Conservation (phyloP, 1,140 invertebrate species). For the Bombus pascuorum region DNA sequence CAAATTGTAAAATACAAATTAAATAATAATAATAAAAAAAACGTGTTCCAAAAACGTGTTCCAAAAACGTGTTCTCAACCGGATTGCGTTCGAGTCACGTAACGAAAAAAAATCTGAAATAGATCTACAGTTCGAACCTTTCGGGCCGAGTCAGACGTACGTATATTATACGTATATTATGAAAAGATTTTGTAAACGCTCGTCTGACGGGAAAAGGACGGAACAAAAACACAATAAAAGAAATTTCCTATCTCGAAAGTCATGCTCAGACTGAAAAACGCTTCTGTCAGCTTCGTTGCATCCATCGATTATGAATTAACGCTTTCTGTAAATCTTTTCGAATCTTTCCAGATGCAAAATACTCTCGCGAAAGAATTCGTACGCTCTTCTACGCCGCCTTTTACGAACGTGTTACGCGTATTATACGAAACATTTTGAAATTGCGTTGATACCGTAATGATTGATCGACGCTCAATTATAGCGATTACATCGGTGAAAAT, state of each 20-base stretch:
- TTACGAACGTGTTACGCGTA: too few species aligned
- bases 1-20: too few species aligned
- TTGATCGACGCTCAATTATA: too few species aligned
- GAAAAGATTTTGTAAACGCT: background rate
- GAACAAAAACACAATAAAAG: background rate
- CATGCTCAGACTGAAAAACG: background rate
- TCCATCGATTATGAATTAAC: background rate
- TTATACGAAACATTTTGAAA: background rate
- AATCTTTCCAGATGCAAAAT: background rate
- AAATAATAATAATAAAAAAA: too few species aligned
- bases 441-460: background rate
- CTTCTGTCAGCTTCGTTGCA: background rate
- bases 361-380: too few species aligned
- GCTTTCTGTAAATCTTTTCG: background rate
- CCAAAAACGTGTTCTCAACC: background rate
- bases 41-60: too few species aligned
- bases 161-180: background rate
- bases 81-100: slow-evolving; percentile 1
- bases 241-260: background rate
- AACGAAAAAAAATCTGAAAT: slow-evolving; percentile 5
- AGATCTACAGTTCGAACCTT: slow-evolving; percentile 1
- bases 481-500: too few species aligned
- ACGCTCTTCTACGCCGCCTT: too few species aligned
- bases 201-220: background rate
- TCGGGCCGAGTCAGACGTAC: too few species aligned